These are phyloP conservation scores for Pemphredon lugubris DNA, from an alignment of 2,888 invertebrate species.

Conservation along the genomic window DNA sequence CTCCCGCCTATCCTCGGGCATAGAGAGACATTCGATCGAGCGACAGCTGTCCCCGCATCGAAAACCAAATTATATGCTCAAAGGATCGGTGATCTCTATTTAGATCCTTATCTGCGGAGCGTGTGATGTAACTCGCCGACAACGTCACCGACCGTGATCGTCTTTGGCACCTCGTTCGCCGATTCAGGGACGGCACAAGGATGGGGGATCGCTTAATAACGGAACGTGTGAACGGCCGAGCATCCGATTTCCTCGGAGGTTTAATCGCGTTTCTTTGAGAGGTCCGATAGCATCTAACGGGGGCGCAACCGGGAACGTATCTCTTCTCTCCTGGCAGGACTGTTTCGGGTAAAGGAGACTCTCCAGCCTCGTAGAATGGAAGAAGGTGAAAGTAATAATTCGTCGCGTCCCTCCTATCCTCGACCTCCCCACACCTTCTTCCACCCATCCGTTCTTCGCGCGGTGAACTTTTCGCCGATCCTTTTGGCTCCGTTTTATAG, in stretches of 20 bases:
- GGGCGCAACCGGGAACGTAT: constrained; percentile 15
- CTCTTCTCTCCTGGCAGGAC: no score
- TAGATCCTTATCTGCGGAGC: constrained; percentile 76
- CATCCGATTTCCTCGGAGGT: constrained; percentile 66
- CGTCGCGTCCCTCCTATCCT: no score
- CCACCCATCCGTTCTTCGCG: no score
- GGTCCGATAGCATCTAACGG: constrained; percentile 48
- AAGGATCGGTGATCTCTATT: constrained; percentile 79
- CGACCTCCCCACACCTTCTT: not conserved
- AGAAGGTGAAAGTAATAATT: no score
- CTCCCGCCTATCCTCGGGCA: constrained; percentile 32
- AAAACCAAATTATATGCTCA: constrained; percentile 80
- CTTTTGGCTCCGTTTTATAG: not conserved
- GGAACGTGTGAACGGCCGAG: constrained; percentile 68
- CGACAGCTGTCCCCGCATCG: constrained; percentile 80
- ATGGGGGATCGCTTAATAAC: constrained; percentile 32
- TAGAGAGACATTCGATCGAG: constrained; percentile 62
- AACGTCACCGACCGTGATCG: constrained; percentile 47
- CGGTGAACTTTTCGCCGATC: not conserved
- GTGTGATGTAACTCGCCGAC: constrained; percentile 63
- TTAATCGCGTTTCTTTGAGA: constrained; percentile 58
- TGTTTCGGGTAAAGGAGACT: no score
- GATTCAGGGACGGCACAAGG: not conserved
- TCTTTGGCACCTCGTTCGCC: constrained; percentile 35
- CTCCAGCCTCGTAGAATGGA: no score